These are phyloP conservation scores for Bicyclus anynana DNA, from an alignment of 1,140 invertebrate species.

Conservation along the genomic window DNA sequence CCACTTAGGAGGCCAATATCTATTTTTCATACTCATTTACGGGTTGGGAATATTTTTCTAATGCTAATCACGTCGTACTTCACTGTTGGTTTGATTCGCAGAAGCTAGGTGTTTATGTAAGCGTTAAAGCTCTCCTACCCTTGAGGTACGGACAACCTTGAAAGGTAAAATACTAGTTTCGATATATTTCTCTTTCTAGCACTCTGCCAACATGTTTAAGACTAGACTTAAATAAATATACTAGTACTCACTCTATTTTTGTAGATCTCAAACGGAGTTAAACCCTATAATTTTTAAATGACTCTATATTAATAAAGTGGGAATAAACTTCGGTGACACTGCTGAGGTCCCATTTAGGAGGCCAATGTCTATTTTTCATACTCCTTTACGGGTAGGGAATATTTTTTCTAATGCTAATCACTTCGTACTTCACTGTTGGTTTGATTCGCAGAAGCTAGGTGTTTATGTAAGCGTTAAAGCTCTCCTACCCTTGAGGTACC, in stretches of 20 bases:
- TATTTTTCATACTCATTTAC: too few relatives aligned
- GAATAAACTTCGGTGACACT: too few relatives aligned
- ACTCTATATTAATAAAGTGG: too few relatives aligned
- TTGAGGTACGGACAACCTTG: background rate
- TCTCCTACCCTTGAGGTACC: background rate
- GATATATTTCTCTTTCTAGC: background rate
- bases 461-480: background rate
- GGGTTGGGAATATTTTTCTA: conserved; percentile 54
- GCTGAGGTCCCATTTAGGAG: too few relatives aligned
- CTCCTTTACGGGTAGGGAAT: too few relatives aligned
- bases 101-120: conserved; percentile 10
- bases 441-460: conserved; percentile 24
- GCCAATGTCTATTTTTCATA: too few relatives aligned
- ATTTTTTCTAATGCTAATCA: conserved; percentile 51
- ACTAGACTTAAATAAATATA: too few relatives aligned
- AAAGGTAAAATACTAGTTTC: background rate
- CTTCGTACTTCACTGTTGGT: conserved; percentile 24
- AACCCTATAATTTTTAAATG: too few relatives aligned
- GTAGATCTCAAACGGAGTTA: too few relatives aligned
- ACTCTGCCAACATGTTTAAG: too few relatives aligned
- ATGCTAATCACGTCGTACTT: conserved; percentile 34
- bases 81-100: conserved; percentile 30
- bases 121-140: background rate
- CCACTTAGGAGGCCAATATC: too few relatives aligned
- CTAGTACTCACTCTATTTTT: too few relatives aligned